These are phyloP conservation scores for Oplegnathus fasciatus DNA, from an alignment of 2,113 vertebrate species.

Conservation along the genomic window DNA sequence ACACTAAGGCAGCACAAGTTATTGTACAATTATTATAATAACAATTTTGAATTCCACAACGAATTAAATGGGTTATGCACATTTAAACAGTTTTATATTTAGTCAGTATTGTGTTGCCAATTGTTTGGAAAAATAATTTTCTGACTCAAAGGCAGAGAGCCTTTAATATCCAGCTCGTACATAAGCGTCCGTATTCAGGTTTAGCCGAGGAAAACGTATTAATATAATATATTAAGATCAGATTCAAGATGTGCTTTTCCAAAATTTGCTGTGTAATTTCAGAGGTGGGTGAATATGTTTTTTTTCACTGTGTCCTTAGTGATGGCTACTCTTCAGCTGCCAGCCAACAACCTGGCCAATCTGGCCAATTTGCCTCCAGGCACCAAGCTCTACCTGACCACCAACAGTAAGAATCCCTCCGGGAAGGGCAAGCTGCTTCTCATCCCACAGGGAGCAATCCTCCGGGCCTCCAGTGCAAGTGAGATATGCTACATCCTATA, in stretches of 20 bases:
- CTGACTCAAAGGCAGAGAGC: neutral
- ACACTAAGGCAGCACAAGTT: too few relatives aligned
- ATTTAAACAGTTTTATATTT: neutral
- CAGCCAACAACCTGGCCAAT: constrained; percentile 97
- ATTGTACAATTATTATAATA: neutral
- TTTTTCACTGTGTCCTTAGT: constrained; percentile 82
- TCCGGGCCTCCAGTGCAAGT: constrained; percentile 91
- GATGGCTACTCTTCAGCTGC: constrained; percentile 97
- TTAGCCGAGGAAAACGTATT: neutral
- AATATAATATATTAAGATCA: neutral
- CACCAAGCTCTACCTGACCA: constrained; percentile 98
- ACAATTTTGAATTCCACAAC: neutral
- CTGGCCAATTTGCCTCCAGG: constrained; percentile 96
- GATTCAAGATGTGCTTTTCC: neutral
- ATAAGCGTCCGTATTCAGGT: too few relatives aligned
- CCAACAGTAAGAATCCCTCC: constrained; percentile 98
- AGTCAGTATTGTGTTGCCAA: neutral
- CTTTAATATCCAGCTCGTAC: too few relatives aligned
- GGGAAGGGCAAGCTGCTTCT: constrained; percentile 98
- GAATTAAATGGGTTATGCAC: neutral
- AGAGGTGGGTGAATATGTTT: neutral
- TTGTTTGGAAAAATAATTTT: neutral
- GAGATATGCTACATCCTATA: constrained; percentile 26
- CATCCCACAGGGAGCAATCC: constrained; percentile 97
- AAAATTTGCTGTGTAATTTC: neutral